Evolutionary conservation across 2,888 invertebrate species (phyloP), one percentile per base, ranked within the genome.

Genomic region (Ectropis crepuscularia): DNA sequence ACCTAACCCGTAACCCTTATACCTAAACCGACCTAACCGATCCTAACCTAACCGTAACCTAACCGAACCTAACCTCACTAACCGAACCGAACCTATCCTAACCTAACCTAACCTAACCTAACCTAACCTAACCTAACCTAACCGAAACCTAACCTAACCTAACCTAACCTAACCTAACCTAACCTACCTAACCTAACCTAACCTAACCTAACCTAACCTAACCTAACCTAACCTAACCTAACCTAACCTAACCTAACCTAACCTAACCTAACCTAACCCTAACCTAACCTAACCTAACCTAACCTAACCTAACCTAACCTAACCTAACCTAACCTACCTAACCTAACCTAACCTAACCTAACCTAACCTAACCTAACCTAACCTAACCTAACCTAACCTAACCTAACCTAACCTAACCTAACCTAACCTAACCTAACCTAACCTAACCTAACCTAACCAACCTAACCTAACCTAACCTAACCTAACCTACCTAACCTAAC

Each of bases 181-280:
- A 48, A 61, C 47, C 47, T 48, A 48, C 55, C 78, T 77, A 76
- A 80, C 77, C 78, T 76, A 77, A 55, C 78, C 76, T 73, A 75
- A 77, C 76, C 77, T 69, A 75, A 78, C 74, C 73, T 74, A 74
- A 75, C 73, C 74, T 71, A 74, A 75, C 74, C 72, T 71, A 75
- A 74, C 74, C 73, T 72, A 75, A 72, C 75, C 71, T 72, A 74
- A 74, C 74, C 69, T 68, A 68, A 69, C 72, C 70, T 68, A 72
- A 74, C 71, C 73, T 70, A 74, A 77, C 74, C 75, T 73, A 72
- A 72, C 73, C 72, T 69, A 73, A 72, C 70, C 71, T 72, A 72
- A 73, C 74, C 72, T 74, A 73, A 72, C 75, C 55, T 72, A 74
- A 74, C 70, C 68, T 72, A 73, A 73, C 73, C 70, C n/a, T 72